Conservation (phyloP, 2,888 invertebrate genomes). For the Melitaea athalia region DNA sequence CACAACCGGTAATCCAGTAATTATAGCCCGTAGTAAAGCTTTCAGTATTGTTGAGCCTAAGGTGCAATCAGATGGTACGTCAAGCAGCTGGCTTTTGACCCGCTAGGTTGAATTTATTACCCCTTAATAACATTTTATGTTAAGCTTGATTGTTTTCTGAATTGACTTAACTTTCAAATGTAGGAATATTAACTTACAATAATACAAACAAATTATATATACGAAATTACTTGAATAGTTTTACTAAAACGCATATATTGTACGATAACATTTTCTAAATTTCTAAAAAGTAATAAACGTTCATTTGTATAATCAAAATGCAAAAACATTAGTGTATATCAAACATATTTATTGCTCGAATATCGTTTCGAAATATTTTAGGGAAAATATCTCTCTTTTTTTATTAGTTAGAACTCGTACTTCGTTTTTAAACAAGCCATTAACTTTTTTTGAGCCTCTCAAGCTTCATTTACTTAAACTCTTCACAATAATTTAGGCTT, state of each 20-base stretch:
- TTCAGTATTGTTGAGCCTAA: slow-evolving; percentile 53
- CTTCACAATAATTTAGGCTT: slow-evolving; percentile 1
- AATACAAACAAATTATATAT: slow-evolving; percentile 16
- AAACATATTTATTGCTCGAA: neutral
- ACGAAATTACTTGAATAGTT: neutral
- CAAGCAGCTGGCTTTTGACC: slow-evolving; percentile 62
- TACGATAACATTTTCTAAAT: neutral
- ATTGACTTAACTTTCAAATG: slow-evolving; percentile 24
- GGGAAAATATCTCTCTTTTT: neutral
- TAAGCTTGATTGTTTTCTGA: slow-evolving; percentile 45
- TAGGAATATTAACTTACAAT: slow-evolving; percentile 6
- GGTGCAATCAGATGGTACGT: slow-evolving; percentile 58
- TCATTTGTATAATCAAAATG: neutral
- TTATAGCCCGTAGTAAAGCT: slow-evolving; percentile 57
- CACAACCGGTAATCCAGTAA: slow-evolving; percentile 58
- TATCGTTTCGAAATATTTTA: neutral
- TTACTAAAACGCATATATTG: neutral
- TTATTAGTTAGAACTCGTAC: neutral
- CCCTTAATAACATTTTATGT: slow-evolving; percentile 45
- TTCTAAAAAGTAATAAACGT: neutral
- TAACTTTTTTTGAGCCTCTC: neutral
- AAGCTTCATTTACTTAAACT: slow-evolving; percentile 2
- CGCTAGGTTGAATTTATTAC: slow-evolving; percentile 42
- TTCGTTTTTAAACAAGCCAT: neutral
- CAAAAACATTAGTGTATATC: neutral